These are phyloP conservation scores for Pygoscelis antarcticus DNA, from an alignment of 2,113 vertebrate species.

Conservation along the genomic window DNA sequence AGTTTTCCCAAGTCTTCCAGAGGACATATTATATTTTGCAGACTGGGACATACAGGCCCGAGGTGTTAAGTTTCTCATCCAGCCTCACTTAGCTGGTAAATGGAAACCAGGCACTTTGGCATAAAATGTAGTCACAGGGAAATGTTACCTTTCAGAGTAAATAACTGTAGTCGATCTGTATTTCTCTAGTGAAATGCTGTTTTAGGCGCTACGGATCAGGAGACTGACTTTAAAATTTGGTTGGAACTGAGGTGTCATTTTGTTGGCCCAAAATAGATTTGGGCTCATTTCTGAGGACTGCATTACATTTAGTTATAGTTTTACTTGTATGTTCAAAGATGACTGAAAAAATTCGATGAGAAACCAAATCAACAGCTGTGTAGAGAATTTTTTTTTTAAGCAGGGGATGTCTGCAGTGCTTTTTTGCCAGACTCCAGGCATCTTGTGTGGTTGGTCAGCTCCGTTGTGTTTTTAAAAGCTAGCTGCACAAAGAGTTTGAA, in stretches of 20 bases:
- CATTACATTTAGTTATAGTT: background rate
- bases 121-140: constrained; percentile 11
- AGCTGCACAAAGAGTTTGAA: background rate
- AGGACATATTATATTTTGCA: constrained; percentile 40
- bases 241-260: background rate
- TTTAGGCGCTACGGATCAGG: background rate
- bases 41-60: background rate
- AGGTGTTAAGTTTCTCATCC: constrained; percentile 51
- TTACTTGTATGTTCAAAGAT: background rate
- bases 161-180: background rate
- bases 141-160: constrained; percentile 1
- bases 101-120: constrained; percentile 45
- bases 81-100: constrained; percentile 19
- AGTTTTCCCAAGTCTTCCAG: constrained; percentile 36
- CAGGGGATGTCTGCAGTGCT: background rate
- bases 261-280: background rate
- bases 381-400: background rate
- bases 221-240: background rate
- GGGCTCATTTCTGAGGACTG: background rate
- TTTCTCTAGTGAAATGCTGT: background rate
- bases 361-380: background rate
- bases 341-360: background rate
- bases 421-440: background rate
- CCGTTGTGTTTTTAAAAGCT: background rate
- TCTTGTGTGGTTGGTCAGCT: background rate